phyloP scores from a whole-genome alignment of 2,113 vertebrate genomes.

The Chascanopsetta lugubris region DNA sequence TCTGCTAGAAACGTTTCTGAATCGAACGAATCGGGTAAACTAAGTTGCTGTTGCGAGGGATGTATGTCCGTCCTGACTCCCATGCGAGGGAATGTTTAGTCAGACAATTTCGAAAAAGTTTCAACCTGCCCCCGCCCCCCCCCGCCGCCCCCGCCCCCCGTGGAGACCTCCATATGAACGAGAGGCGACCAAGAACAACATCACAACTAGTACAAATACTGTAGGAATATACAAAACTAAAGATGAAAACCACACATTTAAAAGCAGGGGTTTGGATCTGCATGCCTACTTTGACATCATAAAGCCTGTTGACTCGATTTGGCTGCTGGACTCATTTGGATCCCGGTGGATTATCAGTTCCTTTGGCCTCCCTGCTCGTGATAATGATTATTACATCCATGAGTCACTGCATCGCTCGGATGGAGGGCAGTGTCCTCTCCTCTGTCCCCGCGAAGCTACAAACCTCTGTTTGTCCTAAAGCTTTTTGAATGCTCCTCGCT shows the following conservation, averaged over 20 bases:
- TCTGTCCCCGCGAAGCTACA: conserved; percentile 18
- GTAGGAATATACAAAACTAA: conserved; percentile 70
- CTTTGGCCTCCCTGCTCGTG: conserved; percentile 56
- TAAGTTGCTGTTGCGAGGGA: conserved; percentile 17
- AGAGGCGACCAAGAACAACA: conserved; percentile 64
- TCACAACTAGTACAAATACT: conserved; percentile 68
- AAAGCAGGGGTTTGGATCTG: conserved; percentile 59
- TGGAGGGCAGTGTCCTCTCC: conserved; percentile 8
- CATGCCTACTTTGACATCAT: not conserved
- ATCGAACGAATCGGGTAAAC: conserved; percentile 52
- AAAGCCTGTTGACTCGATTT: conserved; percentile 57
- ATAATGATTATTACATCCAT: conserved; percentile 56
- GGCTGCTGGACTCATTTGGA: conserved; percentile 39
- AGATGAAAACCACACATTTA: conserved; percentile 71
- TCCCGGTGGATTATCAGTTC: conserved; percentile 59
- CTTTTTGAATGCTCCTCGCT: conserved; percentile 54
- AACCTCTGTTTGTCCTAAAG: conserved; percentile 62
- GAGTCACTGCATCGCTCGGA: conserved; percentile 35
- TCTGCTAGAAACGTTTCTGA: conserved; percentile 19
- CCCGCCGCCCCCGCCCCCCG: conserved; percentile 55
- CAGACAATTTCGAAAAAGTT: conserved; percentile 47
- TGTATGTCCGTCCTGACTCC: conserved; percentile 32
- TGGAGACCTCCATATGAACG: conserved; percentile 59
- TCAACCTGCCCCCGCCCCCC: conserved; percentile 52
- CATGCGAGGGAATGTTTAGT: conserved; percentile 59